Evolutionary conservation across 64 coral and sea anemone genomes (phyloP).

Genomic region (Orbicella faveolata): DNA sequence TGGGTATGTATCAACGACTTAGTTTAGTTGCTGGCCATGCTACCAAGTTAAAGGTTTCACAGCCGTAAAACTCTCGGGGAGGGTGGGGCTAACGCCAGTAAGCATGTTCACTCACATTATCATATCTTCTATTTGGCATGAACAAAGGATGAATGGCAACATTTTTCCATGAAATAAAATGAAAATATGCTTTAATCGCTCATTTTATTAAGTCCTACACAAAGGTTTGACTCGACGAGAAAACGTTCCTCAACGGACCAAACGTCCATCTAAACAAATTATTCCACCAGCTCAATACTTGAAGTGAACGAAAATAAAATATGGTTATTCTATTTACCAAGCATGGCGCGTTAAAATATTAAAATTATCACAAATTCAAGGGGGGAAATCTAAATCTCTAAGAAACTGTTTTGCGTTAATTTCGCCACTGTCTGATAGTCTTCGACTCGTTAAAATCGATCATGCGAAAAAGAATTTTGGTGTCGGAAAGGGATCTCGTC

Average conservation of each 20-base stretch:
- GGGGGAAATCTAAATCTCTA: conserved; percentile 9
- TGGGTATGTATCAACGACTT: not conserved
- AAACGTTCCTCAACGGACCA: not conserved
- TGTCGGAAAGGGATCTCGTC: conserved; percentile 20
- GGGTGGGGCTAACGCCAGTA: conserved; percentile 22
- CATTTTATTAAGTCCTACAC: not conserved
- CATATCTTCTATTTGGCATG: conserved; percentile 17
- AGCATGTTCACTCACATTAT: conserved; percentile 27
- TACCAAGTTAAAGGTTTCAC: not conserved
- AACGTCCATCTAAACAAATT: not conserved
- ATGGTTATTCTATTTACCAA: conserved; percentile 36
- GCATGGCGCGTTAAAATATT: conserved; percentile 30
- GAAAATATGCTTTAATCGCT: conserved; percentile 7
- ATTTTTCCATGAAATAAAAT: not conserved
- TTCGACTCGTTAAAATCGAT: conserved; percentile 12
- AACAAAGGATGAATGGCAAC: conserved; percentile 30
- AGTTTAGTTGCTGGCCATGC: not conserved
- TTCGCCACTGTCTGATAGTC: not conserved
- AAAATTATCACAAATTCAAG: conserved; percentile 27
- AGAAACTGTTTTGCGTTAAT: conserved; percentile 2
- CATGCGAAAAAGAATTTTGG: conserved; percentile 37
- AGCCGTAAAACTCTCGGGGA: not conserved
- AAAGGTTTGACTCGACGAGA: not conserved
- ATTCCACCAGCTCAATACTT: conserved; percentile 16
- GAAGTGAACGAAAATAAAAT: conserved; percentile 31